Percentiles rank a stretch among this genome's conserved stretches.
phyloP scores from a whole-genome alignment of 2,113 vertebrate species.

The Alligator sinensis region DNA sequence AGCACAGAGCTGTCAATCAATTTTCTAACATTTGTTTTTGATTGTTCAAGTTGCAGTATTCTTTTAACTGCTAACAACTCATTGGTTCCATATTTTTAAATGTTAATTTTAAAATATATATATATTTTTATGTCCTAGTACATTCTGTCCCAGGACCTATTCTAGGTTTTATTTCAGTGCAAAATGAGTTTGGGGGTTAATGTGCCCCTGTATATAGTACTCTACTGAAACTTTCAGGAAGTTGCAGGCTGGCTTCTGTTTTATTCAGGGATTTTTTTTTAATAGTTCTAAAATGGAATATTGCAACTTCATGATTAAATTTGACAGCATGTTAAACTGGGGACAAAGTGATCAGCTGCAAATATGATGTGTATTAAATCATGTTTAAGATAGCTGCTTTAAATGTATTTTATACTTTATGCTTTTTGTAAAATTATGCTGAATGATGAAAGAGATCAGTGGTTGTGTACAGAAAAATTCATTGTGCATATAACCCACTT shows the following conservation, averaged over 20 bases:
- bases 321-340: constrained; percentile 71
- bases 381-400: constrained; percentile 77
- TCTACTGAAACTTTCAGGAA: constrained; percentile 77
- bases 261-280: constrained; percentile 83
- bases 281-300: constrained; percentile 75
- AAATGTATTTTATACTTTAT: constrained; percentile 76
- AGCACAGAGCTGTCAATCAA: constrained; percentile 76
- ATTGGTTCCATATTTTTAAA: constrained; percentile 57
- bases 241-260: constrained; percentile 81
- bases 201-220: constrained; percentile 61
- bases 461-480: constrained; percentile 55
- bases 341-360: constrained; percentile 72
- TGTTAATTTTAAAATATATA: not conserved
- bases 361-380: constrained; percentile 65
- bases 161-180: constrained; percentile 47
- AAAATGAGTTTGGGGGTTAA: constrained; percentile 56
- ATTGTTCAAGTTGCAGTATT: constrained; percentile 76
- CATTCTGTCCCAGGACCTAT: constrained; percentile 44
- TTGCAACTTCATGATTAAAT: constrained; percentile 70
- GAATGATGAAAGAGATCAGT: constrained; percentile 52
- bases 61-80: constrained; percentile 67
- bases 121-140: constrained; percentile 13
- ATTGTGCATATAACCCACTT: constrained; percentile 44
- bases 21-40: constrained; percentile 72
- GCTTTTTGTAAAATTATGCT: constrained; percentile 77